Evolutionary conservation across 2,797 vertebrate genomes (phyloP), one percentile per base, ranked within the genome.

Genomic region (Dendrocincla fuliginosa): DNA sequence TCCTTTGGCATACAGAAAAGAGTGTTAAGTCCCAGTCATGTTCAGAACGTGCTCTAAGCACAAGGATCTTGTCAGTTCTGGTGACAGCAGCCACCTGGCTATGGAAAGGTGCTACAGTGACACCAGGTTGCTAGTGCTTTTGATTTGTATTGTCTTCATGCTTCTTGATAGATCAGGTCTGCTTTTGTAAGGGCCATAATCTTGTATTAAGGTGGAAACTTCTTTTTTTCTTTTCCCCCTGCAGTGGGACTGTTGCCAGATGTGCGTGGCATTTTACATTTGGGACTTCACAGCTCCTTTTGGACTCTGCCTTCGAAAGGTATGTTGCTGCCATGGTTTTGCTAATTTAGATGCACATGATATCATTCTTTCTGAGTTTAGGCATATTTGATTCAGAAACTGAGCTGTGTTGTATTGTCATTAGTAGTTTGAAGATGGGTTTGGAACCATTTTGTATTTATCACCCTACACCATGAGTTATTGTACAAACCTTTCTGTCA

Each of bases 331-430:
- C 17, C 20, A 22, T 0, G 6, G 32, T 13, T 57, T 59, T n/a
- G 12, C 63, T 46, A 32, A 50, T 55, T 75, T 33, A 12, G 0
- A 0, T 11, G 49, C 28, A 30, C 4, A 2, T 23, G 28, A 37
- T 25, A 32, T 28, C 22, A 10, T 16, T 8, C 16, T 16, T 10
- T 23, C 52, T 63, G 35, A 89, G 17, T 5, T 42, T 14, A 33
- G 60, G 39, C 24, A 77, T 56, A 39, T 37, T 16, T 8, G 20
- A n/a, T 55, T 63, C 41, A 35, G 55, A 70, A 82, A 39, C 18
- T 47, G 49, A 49, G 7, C 32, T 28, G 7, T 25, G 3, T 44
- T 59, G 3, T 14, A 6, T 2, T n/a, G 22, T 24, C 2, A 0
- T 16, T 64, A 41, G 11, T 11, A 59, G 11, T 55, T 37, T 57